These are phyloP conservation scores for Mallotus villosus DNA, from an alignment of 2,797 vertebrate species.

Conservation along the genomic window DNA sequence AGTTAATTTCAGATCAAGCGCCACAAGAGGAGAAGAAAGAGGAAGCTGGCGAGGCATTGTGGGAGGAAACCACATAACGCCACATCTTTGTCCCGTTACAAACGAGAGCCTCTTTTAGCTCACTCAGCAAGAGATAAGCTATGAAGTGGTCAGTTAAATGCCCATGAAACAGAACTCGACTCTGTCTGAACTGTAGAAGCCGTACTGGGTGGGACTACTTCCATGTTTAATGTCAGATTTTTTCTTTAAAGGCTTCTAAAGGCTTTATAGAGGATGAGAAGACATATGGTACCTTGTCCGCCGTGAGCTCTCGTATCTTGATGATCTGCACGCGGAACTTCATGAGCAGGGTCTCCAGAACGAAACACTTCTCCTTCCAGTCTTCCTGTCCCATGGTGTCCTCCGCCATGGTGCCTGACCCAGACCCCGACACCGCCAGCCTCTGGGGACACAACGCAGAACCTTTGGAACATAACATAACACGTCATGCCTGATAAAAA, in stretches of 20 bases:
- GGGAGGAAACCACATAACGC: conserved; percentile 23
- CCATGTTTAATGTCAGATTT: background rate
- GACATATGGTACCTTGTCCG: conserved; percentile 85
- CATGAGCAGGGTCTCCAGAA: conserved; percentile 90
- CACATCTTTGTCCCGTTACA: conserved; percentile 34
- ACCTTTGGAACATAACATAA: background rate
- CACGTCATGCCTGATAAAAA: background rate
- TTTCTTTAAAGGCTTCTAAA: background rate
- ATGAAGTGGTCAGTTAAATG: background rate
- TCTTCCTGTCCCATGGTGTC: conserved; percentile 81
- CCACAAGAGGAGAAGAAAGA: background rate
- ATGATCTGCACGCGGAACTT: conserved; percentile 95
- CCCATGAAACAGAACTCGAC: background rate
- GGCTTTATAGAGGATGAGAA: background rate
- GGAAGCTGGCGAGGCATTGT: background rate
- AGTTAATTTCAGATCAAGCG: conserved; percentile 24
- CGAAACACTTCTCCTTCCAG: conserved; percentile 93
- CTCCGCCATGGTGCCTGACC: conserved; percentile 81
- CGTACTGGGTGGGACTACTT: background rate
- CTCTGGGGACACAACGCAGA: background rate
- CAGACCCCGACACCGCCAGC: conserved; percentile 6
- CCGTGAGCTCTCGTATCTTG: conserved; percentile 92
- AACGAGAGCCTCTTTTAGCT: conserved; percentile 24
- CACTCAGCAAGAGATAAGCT: conserved; percentile 27
- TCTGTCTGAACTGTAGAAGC: background rate